Conservation (phyloP, 2,888 invertebrate species). For the Pseudococcus jackbeardsleyi region DNA sequence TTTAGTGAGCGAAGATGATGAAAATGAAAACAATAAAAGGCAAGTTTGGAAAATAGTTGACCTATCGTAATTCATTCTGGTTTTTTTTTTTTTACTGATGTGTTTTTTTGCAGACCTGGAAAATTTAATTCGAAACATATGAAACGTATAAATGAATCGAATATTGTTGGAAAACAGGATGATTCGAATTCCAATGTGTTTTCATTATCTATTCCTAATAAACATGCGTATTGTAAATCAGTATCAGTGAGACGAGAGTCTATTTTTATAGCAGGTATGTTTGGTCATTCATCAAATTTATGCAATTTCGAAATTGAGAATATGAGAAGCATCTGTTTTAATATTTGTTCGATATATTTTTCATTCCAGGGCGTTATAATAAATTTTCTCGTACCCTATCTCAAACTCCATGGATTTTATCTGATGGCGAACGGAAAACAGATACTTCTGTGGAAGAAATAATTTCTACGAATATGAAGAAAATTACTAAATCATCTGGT, state of each 20-base stretch:
- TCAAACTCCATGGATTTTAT: slow-evolving; percentile 93
- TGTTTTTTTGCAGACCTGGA: background rate
- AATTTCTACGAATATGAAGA: slow-evolving; percentile 73
- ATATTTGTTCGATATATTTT: background rate
- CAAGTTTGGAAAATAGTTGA: background rate
- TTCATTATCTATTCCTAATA: slow-evolving; percentile 43
- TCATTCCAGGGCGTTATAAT: slow-evolving; percentile 79
- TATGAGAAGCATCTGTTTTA: too few relatives aligned
- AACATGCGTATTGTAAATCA: background rate
- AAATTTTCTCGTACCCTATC: slow-evolving; percentile 87
- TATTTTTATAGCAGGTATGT: slow-evolving; percentile 56
- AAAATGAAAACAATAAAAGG: slow-evolving; percentile 73
- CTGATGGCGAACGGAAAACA: slow-evolving; percentile 81
- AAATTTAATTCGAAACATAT: background rate
- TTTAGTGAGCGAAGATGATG: slow-evolving; percentile 74
- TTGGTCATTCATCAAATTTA: background rate
- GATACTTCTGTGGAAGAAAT: slow-evolving; percentile 93
- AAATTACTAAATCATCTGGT: slow-evolving; percentile 73
- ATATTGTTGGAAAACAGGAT: background rate
- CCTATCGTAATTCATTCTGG: background rate
- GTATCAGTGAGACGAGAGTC: slow-evolving; percentile 51
- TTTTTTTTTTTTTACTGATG: background rate
- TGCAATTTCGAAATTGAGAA: too few relatives aligned
- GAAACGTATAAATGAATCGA: slow-evolving; percentile 1
- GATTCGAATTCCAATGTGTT: background rate